Evolutionary conservation across 2,888 invertebrate species (phyloP), one percentile per base, ranked within the genome.

Genomic region (Apamea anceps): DNA sequence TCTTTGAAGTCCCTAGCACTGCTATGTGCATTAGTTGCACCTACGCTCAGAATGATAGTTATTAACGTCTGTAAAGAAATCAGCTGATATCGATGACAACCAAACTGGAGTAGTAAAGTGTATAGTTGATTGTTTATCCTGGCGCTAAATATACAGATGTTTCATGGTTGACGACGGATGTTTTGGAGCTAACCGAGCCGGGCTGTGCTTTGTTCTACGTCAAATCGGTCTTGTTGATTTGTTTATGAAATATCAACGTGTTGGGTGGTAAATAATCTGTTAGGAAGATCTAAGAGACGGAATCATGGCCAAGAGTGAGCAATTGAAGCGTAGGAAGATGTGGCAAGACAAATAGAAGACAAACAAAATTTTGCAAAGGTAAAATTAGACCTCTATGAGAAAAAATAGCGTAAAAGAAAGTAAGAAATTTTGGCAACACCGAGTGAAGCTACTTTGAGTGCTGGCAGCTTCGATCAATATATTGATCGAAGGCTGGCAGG

Each of bases 101-200:
- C 42, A 83, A 62, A 60, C 60, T 60, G n/a, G n/a, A 21, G 48
- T 13, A 21, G 54, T 71, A n/a, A 2, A 66, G 13, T 71, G 32
- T 74, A 83, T 18, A 54, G 71, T 67, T 51, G 62, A 66, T 68
- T 85, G 80, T 72, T 72, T 68, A 51, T 32, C 10, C 21, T 45
- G 57, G 7, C 2, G 63, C 57, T 15, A 63, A 68, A 57, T 54
- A 37, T 73, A 72, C 72, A 62, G 48, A 60, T 72, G 72, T 42
- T 63, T 57, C 57, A 57, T 72, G 32, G 15, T 45, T 62, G n/a
- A 57, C 7, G 67, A 80, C 68, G 81, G 82, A 82, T 82, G 85
- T 85, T 82, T 72, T 82, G 67, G 51, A 42, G 48, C 4, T 15
- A 57, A 48, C 28, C 51, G 42, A 25, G 21, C 15, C 8, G 42